Percentiles rank a stretch among this genome's conserved stretches.
phyloP scores from a whole-genome alignment of 2,888 invertebrate species.

The Rutpela maculata region DNA sequence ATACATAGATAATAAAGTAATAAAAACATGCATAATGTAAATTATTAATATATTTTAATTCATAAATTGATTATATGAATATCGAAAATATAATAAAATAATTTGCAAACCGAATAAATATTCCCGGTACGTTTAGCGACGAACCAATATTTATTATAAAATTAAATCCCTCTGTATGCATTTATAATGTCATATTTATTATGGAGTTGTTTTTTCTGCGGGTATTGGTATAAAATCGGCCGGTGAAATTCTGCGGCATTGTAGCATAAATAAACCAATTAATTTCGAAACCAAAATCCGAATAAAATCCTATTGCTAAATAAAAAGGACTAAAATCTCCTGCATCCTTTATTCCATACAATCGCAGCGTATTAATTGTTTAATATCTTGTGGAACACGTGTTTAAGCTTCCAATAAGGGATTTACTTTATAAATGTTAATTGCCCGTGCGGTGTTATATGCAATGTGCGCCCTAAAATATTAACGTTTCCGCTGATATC shows the following conservation, averaged over 20 bases:
- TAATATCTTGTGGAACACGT: conserved; percentile 73
- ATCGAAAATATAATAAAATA: neutral
- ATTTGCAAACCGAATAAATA: neutral
- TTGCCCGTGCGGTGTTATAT: conserved; percentile 65
- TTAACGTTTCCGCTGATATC: conserved; percentile 49
- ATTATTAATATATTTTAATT: too few relatives aligned
- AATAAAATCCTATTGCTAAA: conserved; percentile 67
- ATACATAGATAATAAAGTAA: too few relatives aligned
- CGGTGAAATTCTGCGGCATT: conserved; percentile 60
- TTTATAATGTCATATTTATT: conserved; percentile 55
- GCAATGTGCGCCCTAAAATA: conserved; percentile 63
- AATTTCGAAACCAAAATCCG: conserved; percentile 71
- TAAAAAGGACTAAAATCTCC: conserved; percentile 65
- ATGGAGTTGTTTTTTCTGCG: conserved; percentile 51
- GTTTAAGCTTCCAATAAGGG: conserved; percentile 71
- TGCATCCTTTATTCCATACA: conserved; percentile 57
- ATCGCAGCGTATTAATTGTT: conserved; percentile 71
- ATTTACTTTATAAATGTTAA: conserved; percentile 74
- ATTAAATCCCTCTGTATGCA: conserved; percentile 40
- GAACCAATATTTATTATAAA: conserved; percentile 42
- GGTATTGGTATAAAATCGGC: conserved; percentile 53
- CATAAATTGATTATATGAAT: neutral
- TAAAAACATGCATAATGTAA: too few relatives aligned
- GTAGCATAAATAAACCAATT: conserved; percentile 71
- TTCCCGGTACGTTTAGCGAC: neutral